phyloP scores from a whole-genome alignment of 2,113 vertebrate species.

The Callospermophilus lateralis region DNA sequence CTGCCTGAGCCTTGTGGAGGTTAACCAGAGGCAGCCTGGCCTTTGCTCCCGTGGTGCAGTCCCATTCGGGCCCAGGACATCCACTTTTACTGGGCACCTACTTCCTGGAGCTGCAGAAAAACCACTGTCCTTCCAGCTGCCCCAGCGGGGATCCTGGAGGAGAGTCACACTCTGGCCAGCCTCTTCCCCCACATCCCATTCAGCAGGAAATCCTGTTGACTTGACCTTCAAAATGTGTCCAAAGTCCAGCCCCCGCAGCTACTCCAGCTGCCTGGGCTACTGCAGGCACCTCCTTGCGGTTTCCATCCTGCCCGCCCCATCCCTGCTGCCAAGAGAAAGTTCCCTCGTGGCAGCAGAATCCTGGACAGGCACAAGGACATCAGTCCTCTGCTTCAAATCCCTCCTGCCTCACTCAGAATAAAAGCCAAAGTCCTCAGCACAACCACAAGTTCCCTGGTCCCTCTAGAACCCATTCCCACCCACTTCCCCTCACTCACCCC shows the following conservation, averaged over 20 bases:
- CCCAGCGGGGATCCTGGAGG: neutral
- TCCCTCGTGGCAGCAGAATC: neutral
- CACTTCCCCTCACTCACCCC: neutral
- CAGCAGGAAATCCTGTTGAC: neutral
- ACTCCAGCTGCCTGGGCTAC: too few relatives aligned
- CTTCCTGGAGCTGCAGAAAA: neutral
- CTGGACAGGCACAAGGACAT: neutral
- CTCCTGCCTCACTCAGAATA: neutral
- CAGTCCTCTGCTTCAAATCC: neutral
- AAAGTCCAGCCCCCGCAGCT: neutral
- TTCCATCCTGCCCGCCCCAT: neutral
- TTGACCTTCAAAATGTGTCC: neutral
- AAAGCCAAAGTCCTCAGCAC: too few relatives aligned
- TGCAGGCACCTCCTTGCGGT: neutral
- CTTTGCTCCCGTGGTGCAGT: neutral
- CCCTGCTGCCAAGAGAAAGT: neutral
- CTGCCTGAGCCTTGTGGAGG: neutral
- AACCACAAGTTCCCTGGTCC: accelerated
- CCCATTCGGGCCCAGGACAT: neutral
- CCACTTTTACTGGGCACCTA: neutral
- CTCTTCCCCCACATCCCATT: too few relatives aligned
- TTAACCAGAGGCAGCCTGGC: neutral
- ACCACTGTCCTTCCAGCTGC: neutral
- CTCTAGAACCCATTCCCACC: neutral
- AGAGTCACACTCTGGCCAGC: neutral